Evolutionary conservation across 2,797 vertebrate genomes (phyloP).

Genomic region (Gallinago solitaria): DNA sequence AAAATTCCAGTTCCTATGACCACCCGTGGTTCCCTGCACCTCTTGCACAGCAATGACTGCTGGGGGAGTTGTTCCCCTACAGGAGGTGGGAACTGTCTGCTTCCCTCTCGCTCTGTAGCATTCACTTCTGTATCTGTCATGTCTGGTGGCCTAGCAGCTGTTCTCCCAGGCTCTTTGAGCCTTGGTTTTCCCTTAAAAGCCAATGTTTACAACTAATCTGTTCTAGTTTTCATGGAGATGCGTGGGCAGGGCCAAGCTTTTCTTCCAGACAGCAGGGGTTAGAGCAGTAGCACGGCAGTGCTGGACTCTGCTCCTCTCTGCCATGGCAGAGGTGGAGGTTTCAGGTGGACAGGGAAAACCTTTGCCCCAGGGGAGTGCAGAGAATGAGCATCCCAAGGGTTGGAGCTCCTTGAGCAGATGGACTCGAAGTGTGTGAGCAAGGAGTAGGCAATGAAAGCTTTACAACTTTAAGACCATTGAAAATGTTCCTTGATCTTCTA

Average conservation of each 20-base stretch:
- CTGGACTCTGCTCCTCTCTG: background rate
- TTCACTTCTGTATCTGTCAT: background rate
- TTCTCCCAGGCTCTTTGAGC: background rate
- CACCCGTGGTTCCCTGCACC: background rate
- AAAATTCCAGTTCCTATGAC: background rate
- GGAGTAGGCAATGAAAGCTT: background rate
- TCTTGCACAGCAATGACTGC: background rate
- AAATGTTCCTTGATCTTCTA: background rate
- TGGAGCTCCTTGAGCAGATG: background rate
- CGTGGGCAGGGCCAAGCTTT: background rate
- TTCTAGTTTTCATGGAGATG: background rate
- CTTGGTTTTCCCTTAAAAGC: background rate
- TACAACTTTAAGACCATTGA: background rate
- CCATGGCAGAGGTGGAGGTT: background rate
- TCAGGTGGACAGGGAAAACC: background rate
- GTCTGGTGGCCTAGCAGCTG: background rate
- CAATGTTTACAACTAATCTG: background rate
- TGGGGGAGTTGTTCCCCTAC: background rate
- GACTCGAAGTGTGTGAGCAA: fast-evolving
- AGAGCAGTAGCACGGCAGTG: background rate
- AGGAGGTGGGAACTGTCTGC: background rate
- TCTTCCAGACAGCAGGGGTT: background rate
- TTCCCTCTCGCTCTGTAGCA: background rate
- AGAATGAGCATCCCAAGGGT: background rate
- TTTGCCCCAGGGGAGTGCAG: background rate